Evolutionary conservation across 2,113 vertebrate genomes (phyloP).

Genomic region (Callithrix jacchus): DNA sequence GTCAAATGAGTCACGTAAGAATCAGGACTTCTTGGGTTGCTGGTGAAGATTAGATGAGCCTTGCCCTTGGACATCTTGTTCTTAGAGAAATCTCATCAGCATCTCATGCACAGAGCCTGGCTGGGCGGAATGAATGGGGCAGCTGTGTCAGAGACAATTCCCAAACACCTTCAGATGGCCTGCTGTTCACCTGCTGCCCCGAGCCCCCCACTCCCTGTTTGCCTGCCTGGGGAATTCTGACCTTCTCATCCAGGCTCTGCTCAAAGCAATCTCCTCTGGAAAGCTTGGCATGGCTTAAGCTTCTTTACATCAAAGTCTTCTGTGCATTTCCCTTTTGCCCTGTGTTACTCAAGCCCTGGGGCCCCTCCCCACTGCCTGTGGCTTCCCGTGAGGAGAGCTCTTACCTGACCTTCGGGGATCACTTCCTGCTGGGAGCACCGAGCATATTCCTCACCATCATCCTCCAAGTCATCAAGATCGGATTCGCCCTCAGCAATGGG

Average conservation of each 20-base stretch:
- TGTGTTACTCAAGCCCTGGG: neutral
- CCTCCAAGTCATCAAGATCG: conserved; percentile 90
- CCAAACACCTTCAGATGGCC: neutral
- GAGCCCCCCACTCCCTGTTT: neutral
- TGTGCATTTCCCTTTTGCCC: neutral
- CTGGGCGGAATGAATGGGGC: rapidly evolving
- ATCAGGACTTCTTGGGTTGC: neutral
- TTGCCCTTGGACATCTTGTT: neutral
- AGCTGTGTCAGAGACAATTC: neutral
- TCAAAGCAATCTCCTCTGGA: neutral
- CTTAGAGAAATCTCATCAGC: neutral
- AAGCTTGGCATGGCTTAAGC: neutral
- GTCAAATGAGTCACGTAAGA: neutral
- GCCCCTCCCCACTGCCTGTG: neutral
- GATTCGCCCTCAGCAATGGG: conserved; percentile 95
- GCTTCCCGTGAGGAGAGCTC: neutral
- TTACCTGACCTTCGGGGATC: conserved; percentile 80
- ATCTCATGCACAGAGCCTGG: neutral
- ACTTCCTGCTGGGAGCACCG: conserved; percentile 65
- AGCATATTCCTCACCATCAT: conserved; percentile 81
- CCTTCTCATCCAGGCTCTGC: neutral
- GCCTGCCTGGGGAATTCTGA: neutral
- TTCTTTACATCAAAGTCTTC: neutral
- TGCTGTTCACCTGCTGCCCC: neutral
- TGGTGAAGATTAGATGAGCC: neutral